Evolutionary conservation across 30 jellyfish, hydroid and myxozoan genomes (phyloP), one percentile per base, ranked within the genome.

Genomic region (Cassiopea andromeda): DNA sequence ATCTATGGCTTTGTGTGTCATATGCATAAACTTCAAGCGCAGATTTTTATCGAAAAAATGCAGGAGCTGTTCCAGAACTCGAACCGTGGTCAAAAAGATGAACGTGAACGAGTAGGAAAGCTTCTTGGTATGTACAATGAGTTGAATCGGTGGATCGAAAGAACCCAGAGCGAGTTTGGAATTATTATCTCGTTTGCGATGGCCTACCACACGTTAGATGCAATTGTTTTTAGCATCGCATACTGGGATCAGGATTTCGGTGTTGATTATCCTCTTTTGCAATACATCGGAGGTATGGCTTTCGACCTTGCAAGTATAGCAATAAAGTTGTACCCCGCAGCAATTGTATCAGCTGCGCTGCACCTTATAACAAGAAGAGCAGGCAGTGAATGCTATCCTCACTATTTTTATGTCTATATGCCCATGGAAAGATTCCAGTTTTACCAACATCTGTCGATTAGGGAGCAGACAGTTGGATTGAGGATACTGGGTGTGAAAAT

Each of bases 1-100:
- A 75, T 92, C 9, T 92, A 86, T 58, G 98, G 98, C 14, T 92
- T 85, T 77, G 98, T 92, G 45, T 92, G 98, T 70, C 92, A 85
- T 57, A 68, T 92, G 12, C 98, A 92, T 75, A 69, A 60, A 0
- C 75, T 84, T 49, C 98, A 92, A 75, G 89, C 88, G 50, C 84
- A 80, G 87, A 75, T 75, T 1, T 92, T 78, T 54, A 66, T 71
- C 47, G 88, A 75, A 75, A 50, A 71, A 16, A 82, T 92, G 96
- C 89, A 92, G 71, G 90, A 80, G 71, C 3, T 50, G 54, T 84
- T 83, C 84, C 88, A 75, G 81, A 16, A 60, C 46, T 82, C 93
- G 1, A 81, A 66, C 71, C 83, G 91, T 46, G 60, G 87, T 69
- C 10, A 89, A 17, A 78, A 64, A 69, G 87, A 80, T 8, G 93